Conservation (phyloP, 2,113 vertebrate genomes). For the Peromyscus leucopus region DNA sequence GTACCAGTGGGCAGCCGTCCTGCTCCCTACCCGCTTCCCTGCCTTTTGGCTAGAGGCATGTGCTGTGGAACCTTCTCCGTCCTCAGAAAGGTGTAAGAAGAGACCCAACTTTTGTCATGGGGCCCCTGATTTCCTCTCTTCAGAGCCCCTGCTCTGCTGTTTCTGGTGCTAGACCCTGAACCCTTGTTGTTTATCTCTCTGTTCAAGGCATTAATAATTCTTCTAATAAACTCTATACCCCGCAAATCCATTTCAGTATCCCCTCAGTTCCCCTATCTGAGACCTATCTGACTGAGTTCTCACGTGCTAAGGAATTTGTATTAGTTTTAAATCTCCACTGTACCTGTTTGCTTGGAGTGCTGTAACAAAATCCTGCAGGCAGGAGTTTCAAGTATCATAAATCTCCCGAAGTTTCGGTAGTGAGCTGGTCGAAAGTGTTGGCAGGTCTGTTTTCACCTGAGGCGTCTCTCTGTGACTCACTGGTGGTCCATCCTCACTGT, state of each 20-base stretch:
- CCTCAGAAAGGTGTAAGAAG: not conserved
- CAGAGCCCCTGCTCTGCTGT: not conserved
- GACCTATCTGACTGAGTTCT: not conserved
- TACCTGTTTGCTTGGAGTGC: not conserved
- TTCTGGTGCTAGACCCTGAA: not conserved
- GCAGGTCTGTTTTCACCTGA: not conserved
- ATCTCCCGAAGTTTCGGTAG: not conserved
- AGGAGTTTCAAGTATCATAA: not conserved
- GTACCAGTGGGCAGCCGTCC: no score
- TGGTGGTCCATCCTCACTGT: not conserved
- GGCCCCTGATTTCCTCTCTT: not conserved
- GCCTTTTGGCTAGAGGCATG: not conserved
- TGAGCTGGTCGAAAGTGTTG: not conserved
- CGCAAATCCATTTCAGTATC: not conserved
- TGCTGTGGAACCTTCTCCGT: not conserved
- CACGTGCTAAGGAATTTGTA: not conserved
- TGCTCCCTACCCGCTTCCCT: not conserved
- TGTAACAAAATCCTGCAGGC: not conserved
- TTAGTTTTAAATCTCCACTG: not conserved
- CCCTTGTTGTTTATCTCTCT: not conserved
- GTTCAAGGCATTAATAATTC: not conserved
- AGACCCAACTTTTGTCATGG: no score
- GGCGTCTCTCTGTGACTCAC: not conserved
- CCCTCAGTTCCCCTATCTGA: not conserved
- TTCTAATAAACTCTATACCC: not conserved